phyloP scores from a whole-genome alignment of 2,888 invertebrate species.

The Heliconius hortense region DNA sequence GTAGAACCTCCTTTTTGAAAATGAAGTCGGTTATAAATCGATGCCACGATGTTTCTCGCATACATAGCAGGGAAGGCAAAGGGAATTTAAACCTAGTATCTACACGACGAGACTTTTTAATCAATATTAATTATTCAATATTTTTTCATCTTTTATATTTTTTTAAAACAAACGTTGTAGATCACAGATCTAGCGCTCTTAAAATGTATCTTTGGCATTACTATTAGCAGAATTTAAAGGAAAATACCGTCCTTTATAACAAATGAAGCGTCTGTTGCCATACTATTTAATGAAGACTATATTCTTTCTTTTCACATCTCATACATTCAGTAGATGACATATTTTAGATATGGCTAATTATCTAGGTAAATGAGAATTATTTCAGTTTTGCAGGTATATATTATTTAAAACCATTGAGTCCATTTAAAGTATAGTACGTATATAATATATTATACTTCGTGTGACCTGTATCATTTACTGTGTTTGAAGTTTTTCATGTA shows the following conservation, averaged over 20 bases:
- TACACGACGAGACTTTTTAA: too few species aligned
- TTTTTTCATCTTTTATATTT: background rate
- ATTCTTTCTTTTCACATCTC: background rate
- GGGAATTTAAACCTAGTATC: too few species aligned
- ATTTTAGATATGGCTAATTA: constrained; percentile 10
- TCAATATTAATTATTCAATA: background rate
- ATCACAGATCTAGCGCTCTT: background rate
- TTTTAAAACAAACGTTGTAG: background rate
- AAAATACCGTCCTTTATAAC: background rate
- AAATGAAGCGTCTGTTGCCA: constrained; percentile 2
- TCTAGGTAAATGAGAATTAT: background rate
- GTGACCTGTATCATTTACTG: background rate
- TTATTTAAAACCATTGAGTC: too few species aligned
- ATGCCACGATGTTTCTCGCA: too few species aligned
- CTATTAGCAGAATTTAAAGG: background rate
- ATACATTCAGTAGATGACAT: constrained; percentile 4
- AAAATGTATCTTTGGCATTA: background rate
- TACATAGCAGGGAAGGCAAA: too few species aligned
- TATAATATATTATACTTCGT: background rate
- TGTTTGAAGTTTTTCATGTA: background rate
- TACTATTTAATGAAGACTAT: background rate
- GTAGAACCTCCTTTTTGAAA: background rate
- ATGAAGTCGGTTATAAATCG: background rate
- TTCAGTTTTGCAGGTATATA: constrained; percentile 1
- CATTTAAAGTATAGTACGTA: too few species aligned